Conservation (phyloP, 2,888 invertebrate genomes). For the Melanchra persicariae region DNA sequence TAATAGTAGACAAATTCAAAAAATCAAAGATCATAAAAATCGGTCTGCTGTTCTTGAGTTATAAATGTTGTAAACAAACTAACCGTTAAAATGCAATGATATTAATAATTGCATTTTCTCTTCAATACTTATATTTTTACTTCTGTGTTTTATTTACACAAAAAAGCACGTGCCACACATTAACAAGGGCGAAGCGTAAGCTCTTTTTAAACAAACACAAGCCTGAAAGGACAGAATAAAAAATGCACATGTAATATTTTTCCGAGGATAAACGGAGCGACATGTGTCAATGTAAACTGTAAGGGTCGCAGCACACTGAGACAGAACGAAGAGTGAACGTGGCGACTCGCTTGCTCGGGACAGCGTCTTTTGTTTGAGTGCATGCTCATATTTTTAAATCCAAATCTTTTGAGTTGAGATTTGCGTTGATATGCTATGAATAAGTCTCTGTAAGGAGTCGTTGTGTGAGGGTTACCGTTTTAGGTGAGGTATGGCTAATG, state of each 20-base stretch:
- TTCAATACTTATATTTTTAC: too few species aligned
- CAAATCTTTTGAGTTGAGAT: constrained; percentile 14
- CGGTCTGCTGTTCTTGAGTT: too few species aligned
- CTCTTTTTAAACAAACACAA: constrained; percentile 46
- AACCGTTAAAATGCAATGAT: too few species aligned
- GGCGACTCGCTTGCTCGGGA: constrained; percentile 5
- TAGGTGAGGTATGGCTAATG: not conserved
- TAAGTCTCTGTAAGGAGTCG: not conserved
- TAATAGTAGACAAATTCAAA: too few species aligned
- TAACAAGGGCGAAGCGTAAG: not conserved
- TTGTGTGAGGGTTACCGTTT: not conserved
- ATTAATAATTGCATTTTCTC: too few species aligned
- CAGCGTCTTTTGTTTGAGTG: constrained; percentile 26
- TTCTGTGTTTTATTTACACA: too few species aligned
- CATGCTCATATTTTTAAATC: constrained; percentile 31
- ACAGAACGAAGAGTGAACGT: not conserved
- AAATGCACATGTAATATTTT: constrained; percentile 58
- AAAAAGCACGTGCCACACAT: too few species aligned
- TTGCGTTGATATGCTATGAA: not conserved
- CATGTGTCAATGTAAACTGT: constrained; percentile 57
- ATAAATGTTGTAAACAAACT: too few species aligned
- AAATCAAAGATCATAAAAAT: too few species aligned
- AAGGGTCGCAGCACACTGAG: constrained; percentile 40
- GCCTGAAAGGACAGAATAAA: constrained; percentile 38
- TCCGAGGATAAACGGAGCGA: constrained; percentile 41